These are phyloP conservation scores for Perizoma flavofasciatum DNA, from an alignment of 2,888 invertebrate species.

Conservation along the genomic window DNA sequence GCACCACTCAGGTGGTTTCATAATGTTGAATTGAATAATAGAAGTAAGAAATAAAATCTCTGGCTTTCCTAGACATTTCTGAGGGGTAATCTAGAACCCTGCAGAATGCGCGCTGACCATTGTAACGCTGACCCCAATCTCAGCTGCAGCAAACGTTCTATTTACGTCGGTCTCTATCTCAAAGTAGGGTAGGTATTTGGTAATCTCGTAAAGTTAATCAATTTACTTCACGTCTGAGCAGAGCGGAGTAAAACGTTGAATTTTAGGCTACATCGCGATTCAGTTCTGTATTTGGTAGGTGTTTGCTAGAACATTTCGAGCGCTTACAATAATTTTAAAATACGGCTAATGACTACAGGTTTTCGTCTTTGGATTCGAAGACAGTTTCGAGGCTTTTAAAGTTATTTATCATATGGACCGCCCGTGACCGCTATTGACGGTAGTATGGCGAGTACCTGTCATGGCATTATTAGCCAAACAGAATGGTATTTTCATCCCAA, in stretches of 20 bases:
- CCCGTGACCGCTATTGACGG: too few relatives aligned
- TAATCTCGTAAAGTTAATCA: constrained; percentile 27
- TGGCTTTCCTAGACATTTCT: constrained; percentile 2
- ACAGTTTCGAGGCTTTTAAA: too few relatives aligned
- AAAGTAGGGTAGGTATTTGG: constrained; percentile 3
- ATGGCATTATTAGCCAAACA: too few relatives aligned
- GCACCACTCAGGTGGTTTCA: too few relatives aligned
- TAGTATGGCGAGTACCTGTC: too few relatives aligned
- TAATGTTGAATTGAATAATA: too few relatives aligned
- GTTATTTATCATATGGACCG: too few relatives aligned
- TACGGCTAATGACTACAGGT: too few relatives aligned
- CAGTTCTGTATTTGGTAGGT: background rate
- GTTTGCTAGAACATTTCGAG: too few relatives aligned
- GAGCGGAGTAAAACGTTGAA: background rate
- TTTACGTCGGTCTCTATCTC: constrained; percentile 20
- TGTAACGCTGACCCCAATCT: constrained; percentile 32
- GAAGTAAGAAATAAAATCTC: constrained; percentile 3
- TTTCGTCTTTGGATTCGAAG: too few relatives aligned
- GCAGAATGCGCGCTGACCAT: constrained; percentile 26
- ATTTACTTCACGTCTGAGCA: constrained; percentile 13
- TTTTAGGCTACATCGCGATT: background rate
- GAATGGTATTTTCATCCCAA: too few relatives aligned
- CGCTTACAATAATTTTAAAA: too few relatives aligned
- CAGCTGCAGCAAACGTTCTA: constrained; percentile 20
- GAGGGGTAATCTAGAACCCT: constrained; percentile 19